Base-by-base conservation (phyloP, 2,888 invertebrate species). In the Zonitis immaculata region DNA sequence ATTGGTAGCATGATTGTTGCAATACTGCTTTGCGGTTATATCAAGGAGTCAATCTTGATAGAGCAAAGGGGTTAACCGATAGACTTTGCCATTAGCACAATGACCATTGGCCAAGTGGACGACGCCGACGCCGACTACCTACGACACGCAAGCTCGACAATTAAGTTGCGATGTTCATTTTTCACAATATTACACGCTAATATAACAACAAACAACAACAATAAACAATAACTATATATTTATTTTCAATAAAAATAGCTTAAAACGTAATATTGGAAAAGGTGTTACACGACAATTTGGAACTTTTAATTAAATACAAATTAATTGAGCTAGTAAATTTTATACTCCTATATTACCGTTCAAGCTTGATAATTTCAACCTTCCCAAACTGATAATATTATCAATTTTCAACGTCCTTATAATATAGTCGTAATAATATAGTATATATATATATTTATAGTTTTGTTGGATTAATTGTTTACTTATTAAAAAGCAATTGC, bases 31-130 rank as follows among this genome's bases (percentile, higher is more conserved):
- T 62, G 51, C 48, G 44, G 59, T 66, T 62, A 11, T 74, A 74
- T 75, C 75, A 64, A 66, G 59, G 59, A 69, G 65, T 69, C 67
- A 70, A 75, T 73, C 74, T 71, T 61, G 52, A 55, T 61, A 60
- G 63, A 67, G 68, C 63, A 69, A 68, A n/a, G n/a, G 68, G 73
- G 71, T 71, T 70, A 72, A 69, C 70, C 70, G 66, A 65, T 73
- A 69, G 71, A 68, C 67, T 66, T 69, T 67, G 64, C 72, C 70
- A 73, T 73, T 73, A 72, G 69, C 69, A 68, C 73, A 72, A 73
- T 72, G 73, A 73, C 73, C 71, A 67, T 53, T 51, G 61, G 56
- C 52, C 59, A 57, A 58, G 48, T 57, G 61, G 50, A 57, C 59
- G 61, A 47, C 54, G 60, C 56, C 60, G 54, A 56, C 52, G 56